Base-by-base conservation (phyloP, 2,113 vertebrate species). In the Mesembrinibis cayennensis region DNA sequence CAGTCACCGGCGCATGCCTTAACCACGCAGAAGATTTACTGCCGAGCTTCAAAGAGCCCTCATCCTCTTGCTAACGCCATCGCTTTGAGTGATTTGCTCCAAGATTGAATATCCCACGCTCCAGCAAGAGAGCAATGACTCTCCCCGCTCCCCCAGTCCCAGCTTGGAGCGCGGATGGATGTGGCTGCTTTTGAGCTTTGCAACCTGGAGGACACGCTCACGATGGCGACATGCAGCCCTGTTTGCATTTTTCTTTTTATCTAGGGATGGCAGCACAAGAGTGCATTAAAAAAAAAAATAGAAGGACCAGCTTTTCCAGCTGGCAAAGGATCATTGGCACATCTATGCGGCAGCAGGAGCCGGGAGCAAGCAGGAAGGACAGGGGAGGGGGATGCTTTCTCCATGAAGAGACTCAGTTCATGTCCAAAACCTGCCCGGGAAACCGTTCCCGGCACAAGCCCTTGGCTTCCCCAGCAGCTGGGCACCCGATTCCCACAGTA, bases 341-440 rank as follows among this genome's bases (percentile, higher is more conserved):
- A 73, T 69, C 71, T 72, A 4, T 6, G 52, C 9, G 34, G 73
- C 88, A 88, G 89, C 91, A 91, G 81, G 73, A 96, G 66, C 58
- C 4, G 13, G 58, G 53, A 74, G 58, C 78, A 87, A 77, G 94
- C 83, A 0, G 88, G 61, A 91, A 90, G 80, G 90, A 45, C 23
- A 13, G 82, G 76, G 77, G 67, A 81, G 53, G 62, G 70, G 11
- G 47, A 67, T 59, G 89, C 13, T 91, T 55, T 52, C 87, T 77
- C 6, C 86, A 79, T 11, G 2, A 25, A 74, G 49, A 93, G 42
- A 23, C 50, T 80, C 95, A 26, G 38, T 96, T 95, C 70, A 2
- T 21, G 47, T 67, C 96, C 95, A 90, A 93, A 95, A 63, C 74
- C 93, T 93, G 95, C 97, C 92, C 53, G 1, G 40, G 76, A 70